Conservation (phyloP, 1,140 invertebrate species). For the Pissodes strobi region DNA sequence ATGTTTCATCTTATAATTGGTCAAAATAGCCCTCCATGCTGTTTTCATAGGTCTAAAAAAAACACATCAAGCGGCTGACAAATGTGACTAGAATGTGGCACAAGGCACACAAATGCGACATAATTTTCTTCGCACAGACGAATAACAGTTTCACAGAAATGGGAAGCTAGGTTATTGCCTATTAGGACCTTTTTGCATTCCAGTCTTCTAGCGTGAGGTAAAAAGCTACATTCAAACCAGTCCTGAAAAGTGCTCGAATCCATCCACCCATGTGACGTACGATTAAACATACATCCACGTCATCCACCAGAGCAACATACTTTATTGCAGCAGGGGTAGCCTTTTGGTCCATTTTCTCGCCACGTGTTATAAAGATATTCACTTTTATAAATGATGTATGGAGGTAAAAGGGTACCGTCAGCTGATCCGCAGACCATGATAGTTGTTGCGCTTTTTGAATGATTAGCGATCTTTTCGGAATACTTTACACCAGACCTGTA, state of each 20-base stretch:
- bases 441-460: too few species aligned
- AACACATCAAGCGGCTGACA: neutral
- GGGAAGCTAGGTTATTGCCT: conserved; percentile 2
- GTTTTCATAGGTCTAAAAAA: neutral
- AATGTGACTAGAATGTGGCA: conserved; percentile 1
- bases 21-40: conserved; percentile 1
- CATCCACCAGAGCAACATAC: too few species aligned
- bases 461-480: neutral
- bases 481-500: conserved; percentile 3
- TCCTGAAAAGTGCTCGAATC: too few species aligned
- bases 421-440: too few species aligned
- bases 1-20: conserved; percentile 8
- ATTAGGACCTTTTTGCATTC: conserved; percentile 2
- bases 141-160: neutral
- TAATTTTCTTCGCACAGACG: neutral
- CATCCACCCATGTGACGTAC: too few species aligned
- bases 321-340: neutral
- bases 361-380: conserved; percentile 36
- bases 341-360: conserved; percentile 6
- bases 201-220: conserved; percentile 3
- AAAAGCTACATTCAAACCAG: neutral
- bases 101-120: conserved; percentile 6
- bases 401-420: too few species aligned
- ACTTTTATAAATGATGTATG: conserved; percentile 20
- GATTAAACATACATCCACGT: neutral